These are phyloP conservation scores for Xenopus borealis DNA, from an alignment of 2,113 vertebrate species.

Conservation along the genomic window DNA sequence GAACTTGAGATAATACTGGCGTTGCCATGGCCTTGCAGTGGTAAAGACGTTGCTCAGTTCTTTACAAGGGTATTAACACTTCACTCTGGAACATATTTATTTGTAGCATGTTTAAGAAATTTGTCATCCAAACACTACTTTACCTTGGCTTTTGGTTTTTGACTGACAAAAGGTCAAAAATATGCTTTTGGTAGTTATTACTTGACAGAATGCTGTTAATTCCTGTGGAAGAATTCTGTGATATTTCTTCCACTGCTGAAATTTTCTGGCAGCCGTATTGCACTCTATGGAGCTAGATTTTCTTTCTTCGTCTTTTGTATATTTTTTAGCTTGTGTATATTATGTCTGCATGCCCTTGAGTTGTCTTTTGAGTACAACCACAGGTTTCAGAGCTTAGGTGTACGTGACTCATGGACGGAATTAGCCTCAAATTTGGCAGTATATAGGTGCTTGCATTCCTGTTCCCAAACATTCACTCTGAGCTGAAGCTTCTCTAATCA, in stretches of 20 bases:
- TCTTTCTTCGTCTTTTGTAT: neutral
- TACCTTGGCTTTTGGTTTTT: conserved; percentile 1
- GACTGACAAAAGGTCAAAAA: neutral
- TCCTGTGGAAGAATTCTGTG: neutral
- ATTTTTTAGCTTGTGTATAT: neutral
- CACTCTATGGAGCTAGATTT: neutral
- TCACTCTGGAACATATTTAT: neutral
- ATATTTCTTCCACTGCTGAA: neutral
- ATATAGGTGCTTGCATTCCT: neutral
- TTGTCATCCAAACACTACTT: neutral
- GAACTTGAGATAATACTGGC: neutral
- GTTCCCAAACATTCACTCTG: no score
- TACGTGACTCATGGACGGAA: neutral
- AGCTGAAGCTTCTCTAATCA: no score
- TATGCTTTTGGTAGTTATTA: neutral
- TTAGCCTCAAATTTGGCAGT: neutral
- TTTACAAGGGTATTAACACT: neutral
- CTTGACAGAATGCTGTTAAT: neutral
- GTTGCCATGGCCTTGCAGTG: conserved; percentile 3
- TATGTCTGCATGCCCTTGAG: neutral
- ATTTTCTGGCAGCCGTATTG: neutral
- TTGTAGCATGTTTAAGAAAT: neutral
- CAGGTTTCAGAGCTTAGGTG: neutral
- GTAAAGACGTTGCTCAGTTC: neutral
- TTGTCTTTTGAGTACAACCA: neutral